phyloP scores from a whole-genome alignment of 2,113 vertebrate genomes.

The Anguilla japonica region DNA sequence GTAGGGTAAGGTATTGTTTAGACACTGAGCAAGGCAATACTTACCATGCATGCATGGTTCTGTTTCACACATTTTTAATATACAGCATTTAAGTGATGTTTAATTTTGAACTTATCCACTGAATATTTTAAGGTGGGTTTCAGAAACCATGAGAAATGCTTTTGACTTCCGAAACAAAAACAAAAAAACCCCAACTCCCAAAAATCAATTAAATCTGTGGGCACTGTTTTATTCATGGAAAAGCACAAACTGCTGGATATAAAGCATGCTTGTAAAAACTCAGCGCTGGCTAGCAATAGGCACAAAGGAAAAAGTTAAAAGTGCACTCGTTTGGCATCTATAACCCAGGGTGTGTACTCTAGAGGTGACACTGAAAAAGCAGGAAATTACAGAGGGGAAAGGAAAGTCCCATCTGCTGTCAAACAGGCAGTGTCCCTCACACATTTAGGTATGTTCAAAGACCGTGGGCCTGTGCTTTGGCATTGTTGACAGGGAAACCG shows the following conservation, averaged over 20 bases:
- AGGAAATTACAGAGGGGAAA: background rate
- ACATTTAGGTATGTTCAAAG: slow-evolving; percentile 56
- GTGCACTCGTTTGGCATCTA: background rate
- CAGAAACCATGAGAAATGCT: background rate
- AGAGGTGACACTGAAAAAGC: background rate
- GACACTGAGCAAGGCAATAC: background rate
- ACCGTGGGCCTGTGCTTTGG: slow-evolving; percentile 53
- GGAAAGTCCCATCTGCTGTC: background rate
- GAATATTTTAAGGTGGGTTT: background rate
- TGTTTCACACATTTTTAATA: background rate
- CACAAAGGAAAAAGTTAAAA: background rate
- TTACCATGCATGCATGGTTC: background rate
- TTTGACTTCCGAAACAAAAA: background rate
- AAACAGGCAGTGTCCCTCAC: background rate
- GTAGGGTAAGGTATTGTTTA: background rate
- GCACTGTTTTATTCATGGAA: background rate
- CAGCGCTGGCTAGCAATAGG: background rate
- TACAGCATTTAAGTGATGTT: background rate
- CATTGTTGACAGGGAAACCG: slow-evolving; percentile 56
- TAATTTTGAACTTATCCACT: background rate
- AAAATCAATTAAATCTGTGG: background rate
- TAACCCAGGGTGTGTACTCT: background rate
- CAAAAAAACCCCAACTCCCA: background rate
- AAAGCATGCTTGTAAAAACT: background rate
- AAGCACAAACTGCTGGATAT: no score